Percentiles rank a stretch among this genome's conserved stretches.
phyloP scores from a whole-genome alignment of 1,140 invertebrate genomes.

The Hormaphis cornu region DNA sequence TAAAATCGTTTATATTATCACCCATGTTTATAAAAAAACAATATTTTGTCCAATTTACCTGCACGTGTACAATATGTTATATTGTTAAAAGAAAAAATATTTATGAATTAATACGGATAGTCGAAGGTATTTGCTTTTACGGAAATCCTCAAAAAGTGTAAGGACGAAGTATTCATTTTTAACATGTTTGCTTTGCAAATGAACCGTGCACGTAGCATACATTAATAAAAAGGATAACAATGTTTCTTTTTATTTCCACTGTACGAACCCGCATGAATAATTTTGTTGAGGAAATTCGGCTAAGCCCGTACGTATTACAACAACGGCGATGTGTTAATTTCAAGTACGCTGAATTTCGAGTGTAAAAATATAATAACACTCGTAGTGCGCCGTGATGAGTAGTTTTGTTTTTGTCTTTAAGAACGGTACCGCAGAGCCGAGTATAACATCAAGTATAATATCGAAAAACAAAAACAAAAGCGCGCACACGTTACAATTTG shows the following conservation, averaged over 20 bases:
- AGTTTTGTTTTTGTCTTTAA: background rate
- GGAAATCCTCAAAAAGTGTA: background rate
- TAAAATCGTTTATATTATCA: too few relatives aligned
- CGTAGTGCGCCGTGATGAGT: background rate
- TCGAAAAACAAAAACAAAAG: too few relatives aligned
- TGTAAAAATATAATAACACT: background rate
- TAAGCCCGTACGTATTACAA: background rate
- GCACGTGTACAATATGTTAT: background rate
- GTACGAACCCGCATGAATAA: background rate
- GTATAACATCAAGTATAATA: too few relatives aligned
- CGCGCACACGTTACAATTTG: too few relatives aligned
- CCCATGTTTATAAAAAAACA: too few relatives aligned
- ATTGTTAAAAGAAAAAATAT: background rate
- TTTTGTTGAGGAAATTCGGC: background rate
- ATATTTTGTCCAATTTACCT: too few relatives aligned
- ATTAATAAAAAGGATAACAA: conserved; percentile 9
- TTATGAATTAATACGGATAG: conserved; percentile 8
- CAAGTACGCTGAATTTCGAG: conserved; percentile 3
- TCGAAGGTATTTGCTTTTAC: too few relatives aligned
- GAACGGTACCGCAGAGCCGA: too few relatives aligned
- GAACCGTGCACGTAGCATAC: background rate
- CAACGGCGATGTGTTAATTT: conserved; percentile 4
- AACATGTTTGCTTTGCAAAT: background rate
- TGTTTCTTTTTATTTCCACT: background rate
- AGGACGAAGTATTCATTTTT: background rate